Evolutionary conservation across 2,113 vertebrate species (phyloP), one percentile per base, ranked within the genome.

Genomic region (Urocynchramus pylzowi): DNA sequence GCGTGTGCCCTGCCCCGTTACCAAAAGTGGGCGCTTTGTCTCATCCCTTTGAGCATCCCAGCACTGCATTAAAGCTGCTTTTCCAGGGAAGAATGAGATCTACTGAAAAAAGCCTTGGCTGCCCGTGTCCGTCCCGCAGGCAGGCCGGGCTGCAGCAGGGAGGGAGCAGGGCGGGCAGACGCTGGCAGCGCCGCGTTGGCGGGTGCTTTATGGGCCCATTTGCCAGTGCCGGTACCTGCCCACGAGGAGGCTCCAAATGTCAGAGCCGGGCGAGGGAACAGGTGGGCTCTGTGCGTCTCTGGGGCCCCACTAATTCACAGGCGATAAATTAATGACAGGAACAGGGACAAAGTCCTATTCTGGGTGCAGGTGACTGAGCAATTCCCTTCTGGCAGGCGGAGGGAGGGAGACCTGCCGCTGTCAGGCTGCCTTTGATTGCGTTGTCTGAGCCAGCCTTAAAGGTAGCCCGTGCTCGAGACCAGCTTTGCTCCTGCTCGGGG

Each of bases 161-260:
- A 39, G 68, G 45, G 52, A 75, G 77, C 41, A 2, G 63, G 80
- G 71, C 5, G 21, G 79, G 71, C 56, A 8, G 47, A 0, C 5
- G 4, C 13, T 49, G 87, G 41, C 87, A 89, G 78, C 37, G 8
- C 42, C 2, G 1, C 9, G 1, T 7, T 16, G 18, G 45, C 1
- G 24, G 52, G 91, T 97, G 95, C 17, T 97, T 97, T 97, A 95
- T 84, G 87, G 80, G 8, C 16, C 23, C 57, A 39, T 77, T 50
- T 60, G 45, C 76, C 3, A 7, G 74, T 5, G 84, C 93, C 2
- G 27, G 57, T 85, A 89, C 97, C 96, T 95, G 94, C 95, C 35
- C 18, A 17, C 1, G 13, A 74, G 87, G 13, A 74, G 87, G 19
- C 87, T 94, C 35, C 94, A 98, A 97, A 98, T 97, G 98, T 98